Conservation (phyloP, 2,888 invertebrate genomes). For the Tetramorium bicarinatum region DNA sequence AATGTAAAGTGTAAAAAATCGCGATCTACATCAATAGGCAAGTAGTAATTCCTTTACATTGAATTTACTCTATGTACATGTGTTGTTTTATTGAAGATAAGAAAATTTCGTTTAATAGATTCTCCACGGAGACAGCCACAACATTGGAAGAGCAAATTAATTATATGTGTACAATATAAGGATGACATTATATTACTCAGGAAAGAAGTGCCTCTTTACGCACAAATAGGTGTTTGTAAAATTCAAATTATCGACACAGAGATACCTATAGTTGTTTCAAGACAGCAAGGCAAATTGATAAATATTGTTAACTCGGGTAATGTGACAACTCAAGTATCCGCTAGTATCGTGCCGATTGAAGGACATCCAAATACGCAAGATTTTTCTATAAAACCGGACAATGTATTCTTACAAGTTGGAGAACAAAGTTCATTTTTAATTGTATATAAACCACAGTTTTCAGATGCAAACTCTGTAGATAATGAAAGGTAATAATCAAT, state of each 20-base stretch:
- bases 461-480: constrained; percentile 47
- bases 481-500: constrained; percentile 24
- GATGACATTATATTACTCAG: constrained; percentile 74
- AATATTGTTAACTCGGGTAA: constrained; percentile 78
- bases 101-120: constrained; percentile 48
- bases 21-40: constrained; percentile 27
- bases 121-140: constrained; percentile 56
- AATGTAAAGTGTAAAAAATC: constrained; percentile 77
- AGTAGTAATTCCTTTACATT: background rate
- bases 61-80: background rate
- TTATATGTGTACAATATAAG: constrained; percentile 68
- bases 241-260: constrained; percentile 77
- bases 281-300: constrained; percentile 75
- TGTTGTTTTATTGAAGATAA: background rate
- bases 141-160: constrained; percentile 64
- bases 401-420: constrained; percentile 72
- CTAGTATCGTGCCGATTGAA: constrained; percentile 71
- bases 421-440: constrained; percentile 76
- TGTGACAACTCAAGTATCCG: constrained; percentile 70
- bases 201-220: constrained; percentile 77
- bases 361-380: constrained; percentile 61
- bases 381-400: constrained; percentile 78
- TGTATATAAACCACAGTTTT: constrained; percentile 74
- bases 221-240: constrained; percentile 75
- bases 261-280: constrained; percentile 75